Evolutionary conservation across 2,888 invertebrate genomes (phyloP), one percentile per base, ranked within the genome.

Genomic region (Erynnis tages): DNA sequence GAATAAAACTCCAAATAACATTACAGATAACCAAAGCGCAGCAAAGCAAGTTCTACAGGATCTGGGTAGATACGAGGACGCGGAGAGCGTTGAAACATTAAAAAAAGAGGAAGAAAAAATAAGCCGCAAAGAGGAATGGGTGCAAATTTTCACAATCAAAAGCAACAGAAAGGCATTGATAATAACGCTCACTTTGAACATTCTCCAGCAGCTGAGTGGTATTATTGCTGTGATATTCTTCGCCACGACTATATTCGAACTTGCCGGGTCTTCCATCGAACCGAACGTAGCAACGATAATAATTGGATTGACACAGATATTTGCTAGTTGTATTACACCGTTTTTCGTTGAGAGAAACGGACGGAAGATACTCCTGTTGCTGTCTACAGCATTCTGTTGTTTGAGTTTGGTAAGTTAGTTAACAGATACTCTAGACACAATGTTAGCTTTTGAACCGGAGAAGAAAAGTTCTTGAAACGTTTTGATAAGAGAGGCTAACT

Each of bases 311-410:
- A 73, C 73, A 0, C 74, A 76, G 47, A 19, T 79, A 0, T 16
- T 56, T 0, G 67, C 76, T 0, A 72, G 75, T 23, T 54, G 27
- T 1, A 54, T 79, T 1, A 64, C 78, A 0, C 76, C 79, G 0
- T 43, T 76, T 1, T 69, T 76, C 30, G 69, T 81, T 0, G 80
- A 80, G 21, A 68, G 66, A 55, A 53, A 59, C 59, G 79, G 80
- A 21, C 68, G 80, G 19, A 73, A 59, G 43, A 44, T 54, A 1
- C 53, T 82, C 2, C 25, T 82, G n/a, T 41, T 75, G 6, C n/a
- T 61, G 0, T 79, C 81, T 0, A 74, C 74, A 0, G 63, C 60
- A 1, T 44, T 58, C 1, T 76, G 76, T 40, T 60, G 58, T 46
- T 35, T 77, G 0, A 74, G 73, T 62, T 67, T 79, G 63, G 80